phyloP scores from a whole-genome alignment of 2,888 invertebrate genomes.

The Synergus japonicus region DNA sequence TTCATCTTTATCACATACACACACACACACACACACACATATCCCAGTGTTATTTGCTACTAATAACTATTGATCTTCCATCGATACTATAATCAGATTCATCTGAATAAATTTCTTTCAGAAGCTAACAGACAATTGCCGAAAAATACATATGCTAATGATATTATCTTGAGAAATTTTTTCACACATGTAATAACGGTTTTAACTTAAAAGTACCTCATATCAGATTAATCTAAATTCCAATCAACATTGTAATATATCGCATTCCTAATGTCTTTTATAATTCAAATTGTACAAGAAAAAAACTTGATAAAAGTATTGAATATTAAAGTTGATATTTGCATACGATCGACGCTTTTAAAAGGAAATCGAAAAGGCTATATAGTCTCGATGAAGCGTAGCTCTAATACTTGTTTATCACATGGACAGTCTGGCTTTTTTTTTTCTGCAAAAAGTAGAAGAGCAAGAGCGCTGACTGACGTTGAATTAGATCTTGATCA shows the following conservation, averaged over 20 bases:
- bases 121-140: background rate
- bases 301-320: background rate
- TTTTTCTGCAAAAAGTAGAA: conserved; percentile 12
- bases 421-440: conserved; percentile 4
- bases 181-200: conserved; percentile 2
- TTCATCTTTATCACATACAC: background rate
- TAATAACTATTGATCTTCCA: conserved; percentile 15
- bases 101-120: background rate
- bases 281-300: background rate
- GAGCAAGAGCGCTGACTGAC: conserved; percentile 29
- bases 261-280: background rate
- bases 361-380: conserved; percentile 16
- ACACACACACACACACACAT: background rate
- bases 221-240: conserved; percentile 18
- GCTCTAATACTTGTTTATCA: conserved; percentile 19
- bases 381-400: background rate
- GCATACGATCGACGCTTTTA: background rate
- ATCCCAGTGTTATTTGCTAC: background rate
- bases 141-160: conserved; percentile 15
- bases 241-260: background rate
- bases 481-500: conserved; percentile 38
- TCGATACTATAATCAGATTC: conserved; percentile 27
- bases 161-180: background rate
- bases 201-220: background rate
- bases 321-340: conserved; percentile 16